Conservation (phyloP, 2,113 vertebrate genomes). For the Theristicus caerulescens region DNA sequence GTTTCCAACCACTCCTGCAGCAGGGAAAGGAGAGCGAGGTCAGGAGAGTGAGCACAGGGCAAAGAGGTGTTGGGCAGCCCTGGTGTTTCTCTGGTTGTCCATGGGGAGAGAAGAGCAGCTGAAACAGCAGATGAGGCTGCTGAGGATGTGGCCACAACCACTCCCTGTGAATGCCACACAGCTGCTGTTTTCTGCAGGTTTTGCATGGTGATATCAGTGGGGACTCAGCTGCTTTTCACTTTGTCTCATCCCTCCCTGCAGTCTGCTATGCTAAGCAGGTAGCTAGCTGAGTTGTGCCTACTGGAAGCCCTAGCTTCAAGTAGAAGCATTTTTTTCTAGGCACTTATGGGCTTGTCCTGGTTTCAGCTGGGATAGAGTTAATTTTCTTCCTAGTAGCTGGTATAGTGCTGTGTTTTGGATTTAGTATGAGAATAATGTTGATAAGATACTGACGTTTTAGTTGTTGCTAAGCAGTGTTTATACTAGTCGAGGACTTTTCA, state of each 20-base stretch:
- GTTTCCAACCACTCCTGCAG: not conserved
- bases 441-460: too few species aligned
- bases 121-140: not conserved
- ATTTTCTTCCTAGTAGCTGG: too few species aligned
- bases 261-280: not conserved
- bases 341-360: not conserved
- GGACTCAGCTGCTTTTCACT: rapidly evolving
- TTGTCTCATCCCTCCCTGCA: not conserved
- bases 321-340: rapidly evolving
- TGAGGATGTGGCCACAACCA: too few species aligned
- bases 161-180: rapidly evolving
- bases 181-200: not conserved
- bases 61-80: not conserved
- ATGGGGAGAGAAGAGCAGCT: rapidly evolving
- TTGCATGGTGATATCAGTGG: not conserved
- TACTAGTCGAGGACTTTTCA: too few species aligned
- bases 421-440: too few species aligned
- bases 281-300: rapidly evolving
- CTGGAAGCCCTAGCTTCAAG: not conserved
- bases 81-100: too few species aligned
- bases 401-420: too few species aligned
- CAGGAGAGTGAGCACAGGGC: rapidly evolving
- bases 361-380: too few species aligned
- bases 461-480: too few species aligned
- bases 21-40: not conserved